Evolutionary conservation across 2,888 invertebrate species (phyloP).

Genomic region (Biston betularia): DNA sequence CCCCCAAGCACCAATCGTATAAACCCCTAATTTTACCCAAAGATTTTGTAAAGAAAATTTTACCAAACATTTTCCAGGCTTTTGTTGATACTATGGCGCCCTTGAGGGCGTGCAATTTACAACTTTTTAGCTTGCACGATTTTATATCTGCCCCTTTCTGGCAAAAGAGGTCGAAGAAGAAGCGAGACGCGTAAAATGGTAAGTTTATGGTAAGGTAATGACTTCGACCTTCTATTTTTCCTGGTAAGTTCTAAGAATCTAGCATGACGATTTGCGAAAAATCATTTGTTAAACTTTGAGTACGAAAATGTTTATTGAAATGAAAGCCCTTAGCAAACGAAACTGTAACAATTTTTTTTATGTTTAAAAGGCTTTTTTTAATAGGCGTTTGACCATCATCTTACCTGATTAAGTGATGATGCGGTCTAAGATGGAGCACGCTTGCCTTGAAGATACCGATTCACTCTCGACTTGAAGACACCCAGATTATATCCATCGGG

Average conservation of each 20-base stretch:
- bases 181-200: constrained; percentile 21
- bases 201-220: constrained; percentile 17
- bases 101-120: constrained; percentile 36
- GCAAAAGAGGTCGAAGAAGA: constrained; percentile 17
- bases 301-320: too few species aligned
- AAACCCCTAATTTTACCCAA: constrained; percentile 34
- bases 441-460: too few species aligned
- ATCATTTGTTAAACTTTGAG: too few species aligned
- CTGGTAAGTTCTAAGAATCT: neutral
- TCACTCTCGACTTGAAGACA: too few species aligned
- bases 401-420: too few species aligned
- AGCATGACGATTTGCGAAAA: too few species aligned
- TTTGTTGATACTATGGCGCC: constrained; percentile 29
- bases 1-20: constrained; percentile 37
- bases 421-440: too few species aligned
- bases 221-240: constrained; percentile 9
- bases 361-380: too few species aligned
- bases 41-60: constrained; percentile 38
- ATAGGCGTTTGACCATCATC: too few species aligned
- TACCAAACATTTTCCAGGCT: constrained; percentile 38
- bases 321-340: too few species aligned
- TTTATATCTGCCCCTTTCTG: constrained; percentile 36
- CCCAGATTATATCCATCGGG: too few species aligned
- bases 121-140: constrained; percentile 30
- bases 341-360: too few species aligned